These are phyloP conservation scores for Scelioninae gen. 2 DNA, from an alignment of 2,888 invertebrate genomes.

Conservation along the genomic window DNA sequence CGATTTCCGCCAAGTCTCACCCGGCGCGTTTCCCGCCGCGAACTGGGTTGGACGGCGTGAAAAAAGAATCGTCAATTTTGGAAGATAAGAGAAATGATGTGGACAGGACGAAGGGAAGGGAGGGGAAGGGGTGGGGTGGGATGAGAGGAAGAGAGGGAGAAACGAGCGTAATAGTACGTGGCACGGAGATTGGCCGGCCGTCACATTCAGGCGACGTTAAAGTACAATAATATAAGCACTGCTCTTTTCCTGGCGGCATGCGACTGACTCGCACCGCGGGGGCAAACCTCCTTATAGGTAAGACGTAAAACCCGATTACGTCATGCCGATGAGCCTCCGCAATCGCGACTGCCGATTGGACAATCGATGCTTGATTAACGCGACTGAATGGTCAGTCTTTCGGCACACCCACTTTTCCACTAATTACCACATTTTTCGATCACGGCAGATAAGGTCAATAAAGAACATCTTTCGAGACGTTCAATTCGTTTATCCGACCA, in stretches of 20 bases:
- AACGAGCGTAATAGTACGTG: slow-evolving; percentile 34
- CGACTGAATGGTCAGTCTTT: slow-evolving; percentile 63
- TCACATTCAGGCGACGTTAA: slow-evolving; percentile 39
- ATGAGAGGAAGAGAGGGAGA: slow-evolving; percentile 2
- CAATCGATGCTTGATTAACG: slow-evolving; percentile 52
- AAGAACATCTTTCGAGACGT: no score
- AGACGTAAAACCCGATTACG: slow-evolving; percentile 52
- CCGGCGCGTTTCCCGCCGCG: slow-evolving; percentile 40
- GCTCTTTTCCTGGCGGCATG: slow-evolving; percentile 53
- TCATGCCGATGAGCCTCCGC: slow-evolving; percentile 49
- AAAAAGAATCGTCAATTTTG: slow-evolving; percentile 33
- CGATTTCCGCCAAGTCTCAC: slow-evolving; percentile 48
- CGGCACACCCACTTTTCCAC: slow-evolving; percentile 47
- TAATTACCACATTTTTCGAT: no score
- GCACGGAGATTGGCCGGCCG: slow-evolving; percentile 42
- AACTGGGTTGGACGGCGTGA: slow-evolving; percentile 28
- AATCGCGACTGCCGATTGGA: slow-evolving; percentile 29
- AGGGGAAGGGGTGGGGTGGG: background rate
- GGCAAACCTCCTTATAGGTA: slow-evolving; percentile 58
- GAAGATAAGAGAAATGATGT: slow-evolving; percentile 28
- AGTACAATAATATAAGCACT: slow-evolving; percentile 38
- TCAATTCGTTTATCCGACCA: no score
- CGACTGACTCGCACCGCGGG: slow-evolving; percentile 50
- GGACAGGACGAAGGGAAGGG: background rate
- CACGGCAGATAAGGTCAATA: no score